phyloP scores from a whole-genome alignment of 2,888 invertebrate genomes.

The Hyposoter didymator region DNA sequence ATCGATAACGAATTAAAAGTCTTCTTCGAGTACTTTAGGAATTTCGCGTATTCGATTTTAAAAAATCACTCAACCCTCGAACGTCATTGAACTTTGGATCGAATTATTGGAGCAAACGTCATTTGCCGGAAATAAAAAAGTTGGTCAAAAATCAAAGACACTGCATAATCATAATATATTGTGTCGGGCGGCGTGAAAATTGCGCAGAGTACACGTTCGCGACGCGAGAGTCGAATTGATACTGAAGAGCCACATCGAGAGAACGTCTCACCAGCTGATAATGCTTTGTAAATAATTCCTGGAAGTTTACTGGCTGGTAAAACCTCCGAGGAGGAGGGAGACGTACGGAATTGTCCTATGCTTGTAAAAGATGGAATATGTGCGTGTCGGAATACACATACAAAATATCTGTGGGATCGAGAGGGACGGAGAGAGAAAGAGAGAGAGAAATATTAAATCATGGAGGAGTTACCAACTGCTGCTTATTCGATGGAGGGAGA shows the following conservation, averaged over 20 bases:
- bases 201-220: constrained; percentile 14
- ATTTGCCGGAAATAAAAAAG: not conserved
- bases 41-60: not conserved
- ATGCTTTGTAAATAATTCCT: constrained; percentile 72
- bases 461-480: constrained; percentile 40
- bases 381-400: constrained; percentile 9
- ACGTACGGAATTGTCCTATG: constrained; percentile 28
- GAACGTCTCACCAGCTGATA: constrained; percentile 67
- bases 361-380: constrained; percentile 7
- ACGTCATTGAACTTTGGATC: not conserved
- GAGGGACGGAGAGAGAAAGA: not conserved
- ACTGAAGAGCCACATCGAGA: constrained; percentile 62
- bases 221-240: constrained; percentile 61
- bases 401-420: not conserved
- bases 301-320: constrained; percentile 62
- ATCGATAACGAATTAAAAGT: not conserved
- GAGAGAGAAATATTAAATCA: constrained; percentile 32
- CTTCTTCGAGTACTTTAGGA: not conserved
- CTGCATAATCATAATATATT: not conserved
- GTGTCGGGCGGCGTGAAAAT: not conserved
- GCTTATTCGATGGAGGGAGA: constrained; percentile 12
- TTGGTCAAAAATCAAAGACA: not conserved
- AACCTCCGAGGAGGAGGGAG: constrained; percentile 10
- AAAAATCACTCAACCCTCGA: not conserved
- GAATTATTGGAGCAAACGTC: not conserved